Evolutionary conservation across 1,140 invertebrate species (phyloP), one percentile per base, ranked within the genome.

Genomic region (Drosophila melanogaster): DNA sequence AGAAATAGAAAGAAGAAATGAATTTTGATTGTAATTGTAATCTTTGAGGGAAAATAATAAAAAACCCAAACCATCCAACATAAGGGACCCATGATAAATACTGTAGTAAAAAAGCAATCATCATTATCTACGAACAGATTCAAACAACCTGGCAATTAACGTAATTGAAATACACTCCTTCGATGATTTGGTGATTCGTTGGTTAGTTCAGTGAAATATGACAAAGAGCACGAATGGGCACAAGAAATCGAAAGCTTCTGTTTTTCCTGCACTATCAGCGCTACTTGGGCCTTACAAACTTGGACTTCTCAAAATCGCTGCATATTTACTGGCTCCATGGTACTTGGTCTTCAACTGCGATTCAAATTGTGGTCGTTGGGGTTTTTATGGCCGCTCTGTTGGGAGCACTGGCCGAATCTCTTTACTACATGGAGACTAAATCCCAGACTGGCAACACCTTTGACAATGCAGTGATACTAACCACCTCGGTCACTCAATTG

Each of bases 181-280:
- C 26, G 40, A 22, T 37, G 35, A 11, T 4, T 22, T 11, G 12
- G 0, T 19, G 37, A 35, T 15, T 54, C 11, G 26, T 40, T 41
- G 46, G 40, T 51, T 35, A 24, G 37, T 22, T 33, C 8, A 10
- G 60, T 19, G 51, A 40, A 40, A 43, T 40, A 40, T n/a, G 19
- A 33, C 33, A 17, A 24, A 5, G 0, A 69, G 17, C 41, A 69
- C 64, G 49, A 46, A 41, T 5, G 11, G 24, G 2, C n/a, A 26
- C 6, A 24, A 55, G 38, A n/a, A 33, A 19, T n/a, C n/a, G 60
- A 33, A 37, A 56, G n/a, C 11, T 83, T 2, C 17, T 84, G 6
- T 41, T 24, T 17, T 76, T 79, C 7, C 24, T 84, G 40, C 80
- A 66, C 10, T 54, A 65, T 37, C 80, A 83, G 57, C 79, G 79